A percentile compares a stretch with the other conserved stretches of the same genome.
Conservation (phyloP, 2,797 vertebrate genomes). For the Tamandua tetradactyla region DNA sequence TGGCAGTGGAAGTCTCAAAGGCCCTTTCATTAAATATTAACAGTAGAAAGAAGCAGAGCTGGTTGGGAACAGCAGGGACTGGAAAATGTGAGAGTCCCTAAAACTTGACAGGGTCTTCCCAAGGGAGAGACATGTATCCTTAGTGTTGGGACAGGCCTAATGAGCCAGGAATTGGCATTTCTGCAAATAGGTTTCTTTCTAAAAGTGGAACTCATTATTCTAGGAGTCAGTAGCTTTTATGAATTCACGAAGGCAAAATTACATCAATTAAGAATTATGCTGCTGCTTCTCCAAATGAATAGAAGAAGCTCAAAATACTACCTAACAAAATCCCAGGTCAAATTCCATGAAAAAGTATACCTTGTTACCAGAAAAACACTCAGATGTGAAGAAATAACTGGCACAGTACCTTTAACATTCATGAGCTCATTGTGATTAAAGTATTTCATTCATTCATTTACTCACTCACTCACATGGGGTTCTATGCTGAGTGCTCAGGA, state of each 20-base stretch:
- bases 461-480: neutral
- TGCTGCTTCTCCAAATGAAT: slow-evolving; percentile 72
- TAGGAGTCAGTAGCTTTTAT: slow-evolving; percentile 30
- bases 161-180: slow-evolving; percentile 59
- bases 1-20: slow-evolving; percentile 64
- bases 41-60: slow-evolving; percentile 18
- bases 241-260: slow-evolving; percentile 56
- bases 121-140: slow-evolving; percentile 28
- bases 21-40: slow-evolving; percentile 75
- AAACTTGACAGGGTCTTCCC: slow-evolving; percentile 1
- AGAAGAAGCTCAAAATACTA: slow-evolving; percentile 69
- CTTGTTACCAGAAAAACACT: slow-evolving; percentile 1
- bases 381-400: neutral
- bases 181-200: slow-evolving; percentile 64
- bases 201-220: slow-evolving; percentile 57
- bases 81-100: slow-evolving; percentile 36
- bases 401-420: neutral
- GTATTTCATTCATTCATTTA: neutral
- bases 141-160: slow-evolving; percentile 1
- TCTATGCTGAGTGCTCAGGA: neutral
- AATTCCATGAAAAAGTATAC: neutral
- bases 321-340: slow-evolving; percentile 58
- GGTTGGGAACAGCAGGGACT: neutral
- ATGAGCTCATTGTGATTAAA: neutral
- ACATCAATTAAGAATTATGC: slow-evolving; percentile 68